A percentile compares a stretch with the other conserved stretches of the same genome.
Evolutionary conservation across 1,140 invertebrate species (phyloP).

Genomic region (Cylas formicarius): DNA sequence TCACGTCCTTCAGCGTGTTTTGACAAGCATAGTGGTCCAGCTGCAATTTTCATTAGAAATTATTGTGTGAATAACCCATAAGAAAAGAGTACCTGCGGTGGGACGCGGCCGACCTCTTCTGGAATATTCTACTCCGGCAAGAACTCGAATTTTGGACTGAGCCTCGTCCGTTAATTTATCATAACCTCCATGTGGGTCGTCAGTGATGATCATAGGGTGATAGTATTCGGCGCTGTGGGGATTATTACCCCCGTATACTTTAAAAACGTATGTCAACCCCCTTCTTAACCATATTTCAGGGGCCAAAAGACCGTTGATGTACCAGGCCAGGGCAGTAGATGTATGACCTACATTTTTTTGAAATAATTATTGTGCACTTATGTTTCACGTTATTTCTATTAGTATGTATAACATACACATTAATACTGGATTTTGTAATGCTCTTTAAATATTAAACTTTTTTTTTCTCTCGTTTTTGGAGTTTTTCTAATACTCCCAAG

Average conservation of each 20-base stretch:
- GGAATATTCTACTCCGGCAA: conserved; percentile 80
- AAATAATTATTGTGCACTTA: too few species aligned
- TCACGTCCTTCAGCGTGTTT: conserved; percentile 58
- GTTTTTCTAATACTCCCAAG: too few species aligned
- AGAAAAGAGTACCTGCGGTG: conserved; percentile 51
- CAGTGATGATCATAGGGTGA: conserved; percentile 88
- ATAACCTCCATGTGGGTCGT: conserved; percentile 75
- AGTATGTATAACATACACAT: too few species aligned
- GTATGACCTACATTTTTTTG: conserved; percentile 44
- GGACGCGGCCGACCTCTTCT: conserved; percentile 69
- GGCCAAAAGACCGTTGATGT: conserved; percentile 79
- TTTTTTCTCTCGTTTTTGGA: too few species aligned
- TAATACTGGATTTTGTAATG: too few species aligned
- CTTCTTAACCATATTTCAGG: conserved; percentile 83
- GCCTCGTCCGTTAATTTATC: conserved; percentile 64
- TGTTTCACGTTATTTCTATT: conserved; percentile 18
- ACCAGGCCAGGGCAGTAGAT: conserved; percentile 61
- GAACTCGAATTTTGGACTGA: conserved; percentile 65
- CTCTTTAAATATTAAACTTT: too few species aligned
- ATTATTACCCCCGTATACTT: conserved; percentile 79
- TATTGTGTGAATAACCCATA: neutral
- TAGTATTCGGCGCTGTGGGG: conserved; percentile 80
- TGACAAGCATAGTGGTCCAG: conserved; percentile 70
- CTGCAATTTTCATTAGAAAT: conserved; percentile 42
- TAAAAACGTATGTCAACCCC: conserved; percentile 77